Evolutionary conservation across 2,888 invertebrate species (phyloP).

Genomic region (Buathra laborator): DNA sequence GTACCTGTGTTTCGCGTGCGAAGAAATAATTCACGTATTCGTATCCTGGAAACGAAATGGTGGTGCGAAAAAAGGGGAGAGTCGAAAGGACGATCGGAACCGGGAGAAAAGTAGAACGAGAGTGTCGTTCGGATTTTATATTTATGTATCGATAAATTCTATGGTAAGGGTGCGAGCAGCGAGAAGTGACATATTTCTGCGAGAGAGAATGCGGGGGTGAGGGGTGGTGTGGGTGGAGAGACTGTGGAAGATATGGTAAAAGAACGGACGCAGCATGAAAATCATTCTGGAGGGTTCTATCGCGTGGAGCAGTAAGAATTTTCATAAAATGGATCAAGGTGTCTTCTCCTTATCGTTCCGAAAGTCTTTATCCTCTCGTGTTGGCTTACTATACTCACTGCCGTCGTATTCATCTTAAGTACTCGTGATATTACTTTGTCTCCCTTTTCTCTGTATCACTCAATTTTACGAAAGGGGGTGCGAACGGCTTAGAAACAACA

Average conservation of each 20-base stretch:
- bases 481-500: not conserved
- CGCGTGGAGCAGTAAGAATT: constrained; percentile 11
- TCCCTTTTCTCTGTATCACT: constrained; percentile 12
- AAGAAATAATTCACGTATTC: constrained; percentile 7
- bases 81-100: not conserved
- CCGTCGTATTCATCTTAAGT: constrained; percentile 16
- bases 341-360: constrained; percentile 17
- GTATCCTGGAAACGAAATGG: not conserved
- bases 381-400: not conserved
- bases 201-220: too few species aligned
- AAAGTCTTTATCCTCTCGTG: constrained; percentile 21
- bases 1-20: not conserved
- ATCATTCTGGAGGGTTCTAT: constrained; percentile 38
- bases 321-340: constrained; percentile 8
- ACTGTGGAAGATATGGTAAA: constrained; percentile 15
- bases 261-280: constrained; percentile 14
- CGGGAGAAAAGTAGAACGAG: constrained; percentile 27
- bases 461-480: not conserved
- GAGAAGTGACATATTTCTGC: constrained; percentile 24
- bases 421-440: constrained; percentile 9
- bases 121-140: constrained; percentile 42
- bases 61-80: not conserved
- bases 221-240: not conserved
- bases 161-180: constrained; percentile 15
- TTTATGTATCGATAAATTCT: constrained; percentile 58